phyloP scores from a whole-genome alignment of 1,140 invertebrate species.

The Aradophagus sp. region DNA sequence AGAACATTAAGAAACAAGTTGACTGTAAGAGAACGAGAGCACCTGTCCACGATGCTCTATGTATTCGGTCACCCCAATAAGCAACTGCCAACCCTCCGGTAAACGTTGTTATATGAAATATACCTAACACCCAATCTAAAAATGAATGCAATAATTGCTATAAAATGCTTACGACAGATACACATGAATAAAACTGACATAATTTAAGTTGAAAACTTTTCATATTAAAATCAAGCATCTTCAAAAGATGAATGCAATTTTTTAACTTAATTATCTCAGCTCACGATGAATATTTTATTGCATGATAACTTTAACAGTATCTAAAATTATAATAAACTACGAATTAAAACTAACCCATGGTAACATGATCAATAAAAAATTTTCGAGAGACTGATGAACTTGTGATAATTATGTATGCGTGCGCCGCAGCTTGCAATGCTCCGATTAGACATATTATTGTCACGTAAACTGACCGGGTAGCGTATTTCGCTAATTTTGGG shows the following conservation, averaged over 20 bases:
- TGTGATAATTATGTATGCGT: conserved; percentile 77
- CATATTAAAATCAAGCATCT: too few species aligned
- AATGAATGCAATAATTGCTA: conserved; percentile 13
- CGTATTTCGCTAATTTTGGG: conserved; percentile 77
- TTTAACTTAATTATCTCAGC: too few species aligned
- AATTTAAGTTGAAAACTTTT: too few species aligned
- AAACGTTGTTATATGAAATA: conserved; percentile 75
- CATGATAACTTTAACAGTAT: too few species aligned
- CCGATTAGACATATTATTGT: conserved; percentile 74
- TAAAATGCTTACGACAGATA: neutral
- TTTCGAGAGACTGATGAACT: conserved; percentile 75
- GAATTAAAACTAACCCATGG: conserved; percentile 70
- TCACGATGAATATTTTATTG: too few species aligned
- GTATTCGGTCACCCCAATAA: conserved; percentile 78
- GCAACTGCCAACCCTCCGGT: conserved; percentile 75
- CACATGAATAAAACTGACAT: too few species aligned
- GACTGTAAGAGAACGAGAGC: conserved; percentile 77
- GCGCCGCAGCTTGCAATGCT: conserved; percentile 74
- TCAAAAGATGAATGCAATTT: too few species aligned
- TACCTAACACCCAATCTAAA: conserved; percentile 77
- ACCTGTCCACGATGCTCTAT: conserved; percentile 78
- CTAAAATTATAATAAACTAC: too few species aligned
- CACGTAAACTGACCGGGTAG: conserved; percentile 76
- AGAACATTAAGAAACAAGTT: conserved; percentile 72
- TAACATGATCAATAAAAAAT: conserved; percentile 72